Conservation (phyloP, 2,888 invertebrate genomes). For the Scelioninae gen. 2 region DNA sequence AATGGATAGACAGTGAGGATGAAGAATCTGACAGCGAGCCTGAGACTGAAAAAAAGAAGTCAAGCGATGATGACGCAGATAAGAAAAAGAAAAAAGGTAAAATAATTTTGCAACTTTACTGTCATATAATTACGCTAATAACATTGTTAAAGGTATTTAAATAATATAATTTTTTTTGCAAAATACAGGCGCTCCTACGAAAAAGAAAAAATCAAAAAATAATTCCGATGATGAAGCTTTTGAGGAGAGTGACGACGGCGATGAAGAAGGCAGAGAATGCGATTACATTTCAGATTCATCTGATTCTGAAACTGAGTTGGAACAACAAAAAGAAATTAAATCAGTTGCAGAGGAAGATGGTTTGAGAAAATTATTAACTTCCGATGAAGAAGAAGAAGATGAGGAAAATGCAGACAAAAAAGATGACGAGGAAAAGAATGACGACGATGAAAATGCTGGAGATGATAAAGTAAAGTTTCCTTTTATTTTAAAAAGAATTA, state of each 20-base stretch:
- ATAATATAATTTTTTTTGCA: slow-evolving; percentile 1
- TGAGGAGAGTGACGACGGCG: slow-evolving; percentile 98
- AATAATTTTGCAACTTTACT: slow-evolving; percentile 54
- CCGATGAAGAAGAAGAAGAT: slow-evolving; percentile 91
- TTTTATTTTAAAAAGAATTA: too few species aligned
- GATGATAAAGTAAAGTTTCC: slow-evolving; percentile 81
- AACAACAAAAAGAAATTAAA: slow-evolving; percentile 84
- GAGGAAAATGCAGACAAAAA: slow-evolving; percentile 88
- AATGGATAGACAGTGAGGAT: slow-evolving; percentile 88
- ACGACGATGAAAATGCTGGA: slow-evolving; percentile 80
- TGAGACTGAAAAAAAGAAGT: slow-evolving; percentile 77
- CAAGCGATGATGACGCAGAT: slow-evolving; percentile 77
- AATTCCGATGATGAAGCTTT: slow-evolving; percentile 92
- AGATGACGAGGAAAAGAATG: slow-evolving; percentile 82
- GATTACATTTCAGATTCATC: slow-evolving; percentile 96
- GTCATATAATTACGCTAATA: neutral
- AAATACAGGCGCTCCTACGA: slow-evolving; percentile 64
- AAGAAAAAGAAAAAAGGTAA: slow-evolving; percentile 83
- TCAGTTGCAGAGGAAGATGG: slow-evolving; percentile 95
- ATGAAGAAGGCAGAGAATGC: slow-evolving; percentile 94
- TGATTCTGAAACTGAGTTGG: slow-evolving; percentile 85
- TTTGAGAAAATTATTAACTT: slow-evolving; percentile 88
- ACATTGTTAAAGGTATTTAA: slow-evolving; percentile 27
- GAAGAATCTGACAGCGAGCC: slow-evolving; percentile 85
- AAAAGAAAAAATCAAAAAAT: slow-evolving; percentile 85